Evolutionary conservation across 2,113 vertebrate genomes (phyloP).

Genomic region (Bufo gargarizans): DNA sequence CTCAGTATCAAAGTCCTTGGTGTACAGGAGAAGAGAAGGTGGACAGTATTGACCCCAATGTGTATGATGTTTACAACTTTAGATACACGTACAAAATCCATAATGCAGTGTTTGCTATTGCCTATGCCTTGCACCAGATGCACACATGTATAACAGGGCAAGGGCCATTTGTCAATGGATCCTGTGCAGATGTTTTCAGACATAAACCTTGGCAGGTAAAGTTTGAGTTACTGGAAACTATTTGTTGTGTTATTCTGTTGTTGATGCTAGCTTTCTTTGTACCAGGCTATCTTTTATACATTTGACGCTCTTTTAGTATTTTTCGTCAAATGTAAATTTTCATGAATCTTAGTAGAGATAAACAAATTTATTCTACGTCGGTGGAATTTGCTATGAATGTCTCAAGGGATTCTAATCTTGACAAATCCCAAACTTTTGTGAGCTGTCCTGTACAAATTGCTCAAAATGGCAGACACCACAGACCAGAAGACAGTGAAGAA

Average conservation of each 20-base stretch:
- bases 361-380: no score
- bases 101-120: slow-evolving; percentile 46
- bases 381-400: no score
- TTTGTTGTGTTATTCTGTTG: not conserved
- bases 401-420: no score
- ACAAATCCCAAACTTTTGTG: no score
- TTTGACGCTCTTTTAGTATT: no score
- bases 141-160: slow-evolving; percentile 20
- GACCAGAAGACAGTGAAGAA: no score
- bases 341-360: no score
- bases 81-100: slow-evolving; percentile 38
- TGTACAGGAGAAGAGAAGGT: slow-evolving; percentile 46
- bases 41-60: slow-evolving; percentile 42
- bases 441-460: no score
- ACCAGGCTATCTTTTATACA: no score
- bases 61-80: slow-evolving; percentile 48
- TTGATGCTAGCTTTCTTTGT: no score
- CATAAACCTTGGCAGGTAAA: slow-evolving; percentile 46
- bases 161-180: slow-evolving; percentile 38
- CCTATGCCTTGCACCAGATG: slow-evolving; percentile 47
- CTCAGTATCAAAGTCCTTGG: not conserved
- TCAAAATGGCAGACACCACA: no score
- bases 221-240: not conserved
- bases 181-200: slow-evolving; percentile 35
- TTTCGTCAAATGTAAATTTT: no score